These are phyloP conservation scores for Fregetta grallaria DNA, from an alignment of 2,113 vertebrate species.

Conservation along the genomic window DNA sequence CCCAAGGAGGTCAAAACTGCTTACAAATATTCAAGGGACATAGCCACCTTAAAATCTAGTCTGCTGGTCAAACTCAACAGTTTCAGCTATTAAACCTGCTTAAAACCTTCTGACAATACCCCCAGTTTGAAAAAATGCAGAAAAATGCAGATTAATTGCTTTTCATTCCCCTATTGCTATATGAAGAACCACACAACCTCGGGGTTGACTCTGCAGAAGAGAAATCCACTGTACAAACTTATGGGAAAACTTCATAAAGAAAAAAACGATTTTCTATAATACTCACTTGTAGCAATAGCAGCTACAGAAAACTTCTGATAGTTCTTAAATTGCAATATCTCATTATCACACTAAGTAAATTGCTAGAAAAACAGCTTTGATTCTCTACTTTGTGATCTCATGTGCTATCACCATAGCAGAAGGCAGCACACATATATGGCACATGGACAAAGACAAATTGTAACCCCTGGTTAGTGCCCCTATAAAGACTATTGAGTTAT, in stretches of 20 bases:
- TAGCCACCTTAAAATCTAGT: neutral
- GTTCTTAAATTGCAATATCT: neutral
- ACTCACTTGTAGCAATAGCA: neutral
- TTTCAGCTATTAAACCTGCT: neutral
- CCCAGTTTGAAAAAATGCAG: neutral
- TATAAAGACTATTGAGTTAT: neutral
- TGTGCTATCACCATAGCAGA: neutral
- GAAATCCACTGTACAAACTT: neutral
- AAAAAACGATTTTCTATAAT: neutral
- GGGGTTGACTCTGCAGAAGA: neutral
- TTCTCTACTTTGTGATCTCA: neutral
- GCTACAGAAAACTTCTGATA: neutral
- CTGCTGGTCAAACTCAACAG: neutral
- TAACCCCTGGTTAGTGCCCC: neutral
- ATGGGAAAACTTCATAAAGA: neutral
- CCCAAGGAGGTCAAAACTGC: neutral
- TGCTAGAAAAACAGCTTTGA: neutral
- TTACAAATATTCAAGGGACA: neutral
- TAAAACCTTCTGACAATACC: neutral
- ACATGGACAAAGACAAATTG: neutral
- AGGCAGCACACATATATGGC: neutral
- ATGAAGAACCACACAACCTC: neutral
- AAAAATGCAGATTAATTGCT: neutral
- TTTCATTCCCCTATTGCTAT: neutral
- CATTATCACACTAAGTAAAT: neutral